Conservation (phyloP, 1,140 invertebrate genomes). For the honey bee (Apis mellifera) region DNA sequence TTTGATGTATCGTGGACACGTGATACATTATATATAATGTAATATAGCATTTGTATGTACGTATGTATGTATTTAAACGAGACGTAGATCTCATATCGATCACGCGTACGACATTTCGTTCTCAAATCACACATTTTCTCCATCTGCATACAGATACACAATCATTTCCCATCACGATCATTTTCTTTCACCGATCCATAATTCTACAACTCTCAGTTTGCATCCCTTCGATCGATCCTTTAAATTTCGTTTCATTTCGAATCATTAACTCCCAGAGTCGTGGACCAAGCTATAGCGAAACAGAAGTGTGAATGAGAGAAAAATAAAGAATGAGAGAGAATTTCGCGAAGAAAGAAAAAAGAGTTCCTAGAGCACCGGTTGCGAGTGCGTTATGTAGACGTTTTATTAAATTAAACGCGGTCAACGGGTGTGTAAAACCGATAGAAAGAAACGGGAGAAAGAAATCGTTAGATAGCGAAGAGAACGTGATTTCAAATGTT, state of each 20-base stretch:
- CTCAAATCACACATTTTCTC: slow-evolving; percentile 11
- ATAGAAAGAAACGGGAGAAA: slow-evolving; percentile 1
- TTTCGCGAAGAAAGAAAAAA: slow-evolving; percentile 12
- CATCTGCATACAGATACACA: neutral
- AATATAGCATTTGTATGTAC: slow-evolving; percentile 39
- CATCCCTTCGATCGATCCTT: neutral
- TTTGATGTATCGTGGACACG: slow-evolving; percentile 21
- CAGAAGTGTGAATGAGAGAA: slow-evolving; percentile 12
- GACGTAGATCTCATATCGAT: slow-evolving; percentile 38
- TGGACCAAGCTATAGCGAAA: slow-evolving; percentile 72
- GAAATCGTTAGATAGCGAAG: neutral
- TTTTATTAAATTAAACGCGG: slow-evolving; percentile 32
- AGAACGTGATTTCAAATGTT: neutral
- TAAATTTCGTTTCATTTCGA: slow-evolving; percentile 16
- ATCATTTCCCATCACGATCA: slow-evolving; percentile 5
- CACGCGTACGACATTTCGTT: slow-evolving; percentile 28
- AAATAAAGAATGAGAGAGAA: slow-evolving; percentile 9
- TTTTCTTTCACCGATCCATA: neutral
- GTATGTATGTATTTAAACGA: slow-evolving; percentile 29
- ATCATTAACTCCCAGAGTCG: slow-evolving; percentile 65
- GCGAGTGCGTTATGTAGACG: slow-evolving; percentile 15
- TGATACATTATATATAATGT: slow-evolving; percentile 38
- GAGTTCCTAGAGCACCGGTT: slow-evolving; percentile 45
- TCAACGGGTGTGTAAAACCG: slow-evolving; percentile 3
- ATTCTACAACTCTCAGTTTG: neutral